phyloP scores from a whole-genome alignment of 2,797 vertebrate genomes.

The Coreius guichenoti region DNA sequence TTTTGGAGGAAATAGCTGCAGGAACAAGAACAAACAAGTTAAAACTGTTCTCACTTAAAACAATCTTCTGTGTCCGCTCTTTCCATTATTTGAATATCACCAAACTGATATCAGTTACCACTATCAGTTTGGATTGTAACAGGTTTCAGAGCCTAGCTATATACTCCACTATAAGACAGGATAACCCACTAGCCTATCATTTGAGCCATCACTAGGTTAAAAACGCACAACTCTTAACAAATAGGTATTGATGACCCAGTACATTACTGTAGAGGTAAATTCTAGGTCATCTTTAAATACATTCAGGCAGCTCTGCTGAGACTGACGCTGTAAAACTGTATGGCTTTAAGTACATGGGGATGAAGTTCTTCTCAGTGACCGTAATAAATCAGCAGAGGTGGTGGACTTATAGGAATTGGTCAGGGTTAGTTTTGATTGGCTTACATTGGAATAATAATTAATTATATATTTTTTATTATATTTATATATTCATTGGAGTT shows the following conservation, averaged over 20 bases:
- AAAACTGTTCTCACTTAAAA: slow-evolving; percentile 5
- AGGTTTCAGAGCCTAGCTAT: background rate
- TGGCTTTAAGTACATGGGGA: background rate
- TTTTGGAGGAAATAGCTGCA: background rate
- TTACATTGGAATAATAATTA: background rate
- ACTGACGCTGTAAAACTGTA: background rate
- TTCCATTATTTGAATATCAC: background rate
- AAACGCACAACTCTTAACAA: background rate
- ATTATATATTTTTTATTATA: slow-evolving; percentile 31
- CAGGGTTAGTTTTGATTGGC: background rate
- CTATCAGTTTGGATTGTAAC: background rate
- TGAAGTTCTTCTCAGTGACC: background rate
- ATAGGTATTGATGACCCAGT: background rate
- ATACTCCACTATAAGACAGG: background rate
- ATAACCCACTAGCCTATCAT: background rate
- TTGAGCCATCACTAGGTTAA: slow-evolving; percentile 1
- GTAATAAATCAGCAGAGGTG: background rate
- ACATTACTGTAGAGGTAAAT: background rate
- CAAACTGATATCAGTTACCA: background rate
- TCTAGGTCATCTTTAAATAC: background rate
- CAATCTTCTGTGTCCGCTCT: background rate
- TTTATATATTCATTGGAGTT: slow-evolving; percentile 20
- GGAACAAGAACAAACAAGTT: background rate
- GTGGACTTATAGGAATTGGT: background rate
- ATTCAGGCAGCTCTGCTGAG: background rate